phyloP scores from a whole-genome alignment of 2,797 vertebrate species.

The Botia almorhae region DNA sequence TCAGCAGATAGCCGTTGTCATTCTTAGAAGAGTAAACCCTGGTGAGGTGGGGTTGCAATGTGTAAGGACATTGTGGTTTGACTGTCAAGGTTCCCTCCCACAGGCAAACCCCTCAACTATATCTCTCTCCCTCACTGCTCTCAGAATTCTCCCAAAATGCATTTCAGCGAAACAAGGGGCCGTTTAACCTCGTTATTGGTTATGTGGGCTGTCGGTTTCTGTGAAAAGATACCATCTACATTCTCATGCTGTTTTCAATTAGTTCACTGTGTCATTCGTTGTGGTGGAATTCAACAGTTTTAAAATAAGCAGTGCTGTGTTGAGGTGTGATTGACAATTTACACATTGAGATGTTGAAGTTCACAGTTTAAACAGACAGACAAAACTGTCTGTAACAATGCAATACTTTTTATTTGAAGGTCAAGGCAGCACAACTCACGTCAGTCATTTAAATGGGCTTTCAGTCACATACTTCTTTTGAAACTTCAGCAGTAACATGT shows the following conservation, averaged over 20 bases:
- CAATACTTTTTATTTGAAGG: not conserved
- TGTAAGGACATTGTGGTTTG: constrained; percentile 81
- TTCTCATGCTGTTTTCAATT: not conserved
- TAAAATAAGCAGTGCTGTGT: constrained; percentile 1
- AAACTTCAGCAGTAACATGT: too few relatives aligned
- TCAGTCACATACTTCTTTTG: too few relatives aligned
- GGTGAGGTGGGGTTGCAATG: constrained; percentile 91
- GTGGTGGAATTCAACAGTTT: not conserved
- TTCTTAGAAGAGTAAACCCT: constrained; percentile 95
- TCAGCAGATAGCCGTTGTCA: constrained; percentile 84
- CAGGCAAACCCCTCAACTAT: constrained; percentile 43
- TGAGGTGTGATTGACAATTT: not conserved
- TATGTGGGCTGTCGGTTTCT: constrained; percentile 41
- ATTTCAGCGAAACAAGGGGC: constrained; percentile 39
- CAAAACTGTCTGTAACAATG: not conserved
- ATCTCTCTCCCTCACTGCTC: constrained; percentile 49
- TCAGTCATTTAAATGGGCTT: too few relatives aligned
- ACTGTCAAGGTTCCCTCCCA: constrained; percentile 64
- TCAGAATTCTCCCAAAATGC: constrained; percentile 50
- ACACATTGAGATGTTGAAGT: not conserved
- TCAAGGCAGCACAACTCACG: too few relatives aligned
- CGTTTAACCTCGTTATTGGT: constrained; percentile 56
- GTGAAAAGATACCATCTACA: constrained; percentile 20
- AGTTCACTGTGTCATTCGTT: not conserved
- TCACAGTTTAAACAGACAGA: not conserved